These are phyloP conservation scores for Periplaneta americana DNA, from an alignment of 1,140 invertebrate species.

Conservation along the genomic window DNA sequence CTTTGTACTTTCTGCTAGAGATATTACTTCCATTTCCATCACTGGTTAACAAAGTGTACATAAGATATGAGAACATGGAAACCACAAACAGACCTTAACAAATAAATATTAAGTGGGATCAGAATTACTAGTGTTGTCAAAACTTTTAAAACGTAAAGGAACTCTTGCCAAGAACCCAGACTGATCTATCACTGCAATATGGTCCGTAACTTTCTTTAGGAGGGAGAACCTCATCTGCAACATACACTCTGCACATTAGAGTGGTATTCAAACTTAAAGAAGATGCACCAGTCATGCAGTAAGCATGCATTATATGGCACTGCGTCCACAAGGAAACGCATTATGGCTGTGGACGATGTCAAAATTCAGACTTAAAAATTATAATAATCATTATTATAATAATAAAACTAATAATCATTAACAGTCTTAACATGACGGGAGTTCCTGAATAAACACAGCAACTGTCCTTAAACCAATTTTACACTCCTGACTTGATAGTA, in stretches of 20 bases:
- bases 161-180: background rate
- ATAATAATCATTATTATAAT: background rate
- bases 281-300: background rate
- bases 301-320: background rate
- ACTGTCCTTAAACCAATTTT: background rate
- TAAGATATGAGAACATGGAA: background rate
- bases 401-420: background rate
- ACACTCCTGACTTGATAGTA: background rate
- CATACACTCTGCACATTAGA: background rate
- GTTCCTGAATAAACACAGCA: background rate
- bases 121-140: background rate
- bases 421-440: background rate
- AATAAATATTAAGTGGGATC: background rate
- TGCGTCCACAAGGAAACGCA: background rate
- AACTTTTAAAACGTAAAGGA: background rate
- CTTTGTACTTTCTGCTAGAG: too few relatives aligned
- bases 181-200: background rate
- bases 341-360: background rate
- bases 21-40: background rate
- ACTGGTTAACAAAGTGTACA: background rate
- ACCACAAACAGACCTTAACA: background rate
- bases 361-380: background rate
- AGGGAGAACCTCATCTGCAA: background rate
- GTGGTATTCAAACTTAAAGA: background rate
- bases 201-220: background rate